Conservation (phyloP, 2,113 vertebrate species). For the Actenoides hombroni region DNA sequence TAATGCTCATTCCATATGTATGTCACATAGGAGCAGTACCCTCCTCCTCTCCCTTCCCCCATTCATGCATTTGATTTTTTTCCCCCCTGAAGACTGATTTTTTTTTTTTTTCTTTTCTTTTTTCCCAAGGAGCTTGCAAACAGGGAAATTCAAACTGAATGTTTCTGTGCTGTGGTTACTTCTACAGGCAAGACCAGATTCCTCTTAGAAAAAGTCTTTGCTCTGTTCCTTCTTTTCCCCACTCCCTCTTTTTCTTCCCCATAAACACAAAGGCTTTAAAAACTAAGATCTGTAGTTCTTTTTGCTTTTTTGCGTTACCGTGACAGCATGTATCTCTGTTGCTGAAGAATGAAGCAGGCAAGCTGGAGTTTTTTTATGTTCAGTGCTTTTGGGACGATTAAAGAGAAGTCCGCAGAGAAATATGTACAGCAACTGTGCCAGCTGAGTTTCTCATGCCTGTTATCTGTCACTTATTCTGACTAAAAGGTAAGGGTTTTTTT, state of each 20-base stretch:
- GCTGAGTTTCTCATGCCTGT: constrained; percentile 67
- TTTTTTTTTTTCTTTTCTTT: background rate
- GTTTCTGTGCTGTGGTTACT: constrained; percentile 39
- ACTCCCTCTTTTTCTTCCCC: constrained; percentile 46
- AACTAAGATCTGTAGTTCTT: constrained; percentile 71
- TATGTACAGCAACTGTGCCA: constrained; percentile 53
- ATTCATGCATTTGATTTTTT: constrained; percentile 31
- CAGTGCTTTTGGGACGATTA: constrained; percentile 64
- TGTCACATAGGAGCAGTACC: constrained; percentile 76
- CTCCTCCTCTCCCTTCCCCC: constrained; percentile 54
- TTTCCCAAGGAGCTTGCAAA: constrained; percentile 28
- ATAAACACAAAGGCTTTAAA: constrained; percentile 73
- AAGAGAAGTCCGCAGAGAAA: constrained; percentile 69
- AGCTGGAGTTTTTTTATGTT: constrained; percentile 63
- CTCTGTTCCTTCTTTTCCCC: background rate
- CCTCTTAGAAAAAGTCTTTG: constrained; percentile 55
- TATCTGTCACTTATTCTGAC: constrained; percentile 68
- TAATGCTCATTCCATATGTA: constrained; percentile 81
- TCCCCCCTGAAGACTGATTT: background rate
- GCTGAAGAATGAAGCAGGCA: constrained; percentile 71
- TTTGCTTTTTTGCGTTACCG: constrained; percentile 68
- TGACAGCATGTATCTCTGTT: constrained; percentile 74
- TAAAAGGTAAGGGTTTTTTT: constrained; percentile 75
- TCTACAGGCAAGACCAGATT: constrained; percentile 39
- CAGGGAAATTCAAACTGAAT: constrained; percentile 64